Percentiles rank a stretch among this genome's conserved stretches.
Conservation (phyloP, 2,888 invertebrate genomes). For the Ophraella communa region DNA sequence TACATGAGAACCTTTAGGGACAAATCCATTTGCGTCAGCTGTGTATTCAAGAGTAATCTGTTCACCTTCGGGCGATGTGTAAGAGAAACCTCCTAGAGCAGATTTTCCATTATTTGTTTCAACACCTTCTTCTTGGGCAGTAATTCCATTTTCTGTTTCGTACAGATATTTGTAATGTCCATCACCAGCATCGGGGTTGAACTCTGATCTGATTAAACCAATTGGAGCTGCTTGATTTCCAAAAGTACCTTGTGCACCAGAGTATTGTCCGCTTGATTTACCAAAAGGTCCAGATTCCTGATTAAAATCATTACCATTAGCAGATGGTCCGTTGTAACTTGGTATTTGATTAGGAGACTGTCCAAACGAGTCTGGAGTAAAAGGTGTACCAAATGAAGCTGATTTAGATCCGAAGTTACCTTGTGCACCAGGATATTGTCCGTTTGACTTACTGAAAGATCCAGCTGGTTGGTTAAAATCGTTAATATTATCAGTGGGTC, state of each 20-base stretch:
- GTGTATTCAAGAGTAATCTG: conserved; percentile 54
- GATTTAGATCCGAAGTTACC: no score
- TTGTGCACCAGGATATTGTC: no score
- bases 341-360: not conserved
- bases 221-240: conserved; percentile 5
- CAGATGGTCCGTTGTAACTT: not conserved
- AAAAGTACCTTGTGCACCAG: not conserved
- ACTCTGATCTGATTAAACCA: conserved; percentile 34
- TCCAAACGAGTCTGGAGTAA: no score
- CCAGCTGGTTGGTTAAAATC: no score
- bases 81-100: conserved; percentile 40
- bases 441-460: no score
- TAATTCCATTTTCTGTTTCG: conserved; percentile 45
- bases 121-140: conserved; percentile 42
- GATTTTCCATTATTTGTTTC: conserved; percentile 36
- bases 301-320: not conserved
- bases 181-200: conserved; percentile 40
- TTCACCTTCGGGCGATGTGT: conserved; percentile 51
- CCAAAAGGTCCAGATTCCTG: not conserved
- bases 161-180: conserved; percentile 44
- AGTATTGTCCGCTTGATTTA: not conserved
- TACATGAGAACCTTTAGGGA: conserved; percentile 64
- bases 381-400: no score
- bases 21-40: conserved; percentile 67
- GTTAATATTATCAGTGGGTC: no score